Conservation (phyloP, 1,140 invertebrate species). For the Paramacrobiotus metropolitanus region DNA sequence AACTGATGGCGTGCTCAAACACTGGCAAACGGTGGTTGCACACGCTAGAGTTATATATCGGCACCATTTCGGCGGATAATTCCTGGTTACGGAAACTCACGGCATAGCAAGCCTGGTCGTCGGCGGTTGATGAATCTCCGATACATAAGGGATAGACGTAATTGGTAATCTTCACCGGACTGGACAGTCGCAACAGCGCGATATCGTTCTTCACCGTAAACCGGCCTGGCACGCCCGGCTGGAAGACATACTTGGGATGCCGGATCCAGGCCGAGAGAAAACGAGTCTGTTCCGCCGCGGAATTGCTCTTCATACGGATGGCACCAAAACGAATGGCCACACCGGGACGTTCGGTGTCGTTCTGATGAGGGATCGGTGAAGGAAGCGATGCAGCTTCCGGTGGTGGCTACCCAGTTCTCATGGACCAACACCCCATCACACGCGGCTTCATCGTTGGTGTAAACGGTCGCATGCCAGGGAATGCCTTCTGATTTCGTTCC, state of each 20-base stretch:
- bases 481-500: background rate
- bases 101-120: background rate
- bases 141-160: background rate
- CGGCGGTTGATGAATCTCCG: background rate
- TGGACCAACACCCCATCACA: background rate
- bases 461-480: background rate
- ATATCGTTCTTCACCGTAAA: background rate
- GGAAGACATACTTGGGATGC: background rate
- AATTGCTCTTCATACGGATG: background rate
- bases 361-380: background rate
- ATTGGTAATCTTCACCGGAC: background rate
- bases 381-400: background rate
- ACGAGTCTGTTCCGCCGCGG: background rate
- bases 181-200: background rate
- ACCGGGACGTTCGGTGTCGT: background rate
- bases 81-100: background rate
- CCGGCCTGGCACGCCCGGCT: background rate
- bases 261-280: background rate
- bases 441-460: background rate
- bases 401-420: background rate
- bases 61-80: background rate
- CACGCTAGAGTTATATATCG: background rate
- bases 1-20: background rate
- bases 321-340: background rate
- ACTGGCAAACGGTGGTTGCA: background rate